A percentile compares a stretch with the other conserved stretches of the same genome.
These are phyloP conservation scores for Gisinianus flammeolus DNA, from an alignment of 2,888 invertebrate genomes.

Conservation along the genomic window DNA sequence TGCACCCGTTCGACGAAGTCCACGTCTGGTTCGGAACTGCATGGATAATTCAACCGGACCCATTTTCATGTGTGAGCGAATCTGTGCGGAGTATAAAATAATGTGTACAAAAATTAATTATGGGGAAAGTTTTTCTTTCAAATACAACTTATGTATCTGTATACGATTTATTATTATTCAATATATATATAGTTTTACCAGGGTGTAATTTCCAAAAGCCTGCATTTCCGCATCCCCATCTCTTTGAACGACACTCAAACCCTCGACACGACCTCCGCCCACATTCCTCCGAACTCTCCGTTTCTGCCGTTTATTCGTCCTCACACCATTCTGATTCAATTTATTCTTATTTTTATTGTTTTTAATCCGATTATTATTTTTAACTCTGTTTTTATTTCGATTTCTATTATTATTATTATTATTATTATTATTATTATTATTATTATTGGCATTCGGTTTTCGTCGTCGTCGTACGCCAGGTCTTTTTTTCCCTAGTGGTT, in stretches of 20 bases:
- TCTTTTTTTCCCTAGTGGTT: background rate
- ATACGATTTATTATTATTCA: no score
- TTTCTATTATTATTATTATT: constrained; percentile 12
- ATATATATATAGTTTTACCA: constrained; percentile 44
- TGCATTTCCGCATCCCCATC: constrained; percentile 59
- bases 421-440: constrained; percentile 21
- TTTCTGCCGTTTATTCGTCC: constrained; percentile 9
- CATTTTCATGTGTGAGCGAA: constrained; percentile 57
- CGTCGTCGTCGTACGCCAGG: background rate
- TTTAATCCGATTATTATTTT: background rate
- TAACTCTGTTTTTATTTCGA: background rate
- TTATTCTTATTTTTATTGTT: constrained; percentile 35
- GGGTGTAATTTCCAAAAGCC: constrained; percentile 57
- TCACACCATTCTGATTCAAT: constrained; percentile 25
- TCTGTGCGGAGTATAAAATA: constrained; percentile 46
- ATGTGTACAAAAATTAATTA: background rate
- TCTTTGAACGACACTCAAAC: constrained; percentile 48
- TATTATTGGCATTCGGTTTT: background rate
- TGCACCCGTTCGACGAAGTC: constrained; percentile 52
- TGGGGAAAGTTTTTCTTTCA: no score
- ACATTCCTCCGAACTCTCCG: constrained; percentile 47
- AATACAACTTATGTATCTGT: no score
- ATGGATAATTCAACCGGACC: constrained; percentile 55
- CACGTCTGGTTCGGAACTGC: constrained; percentile 56
- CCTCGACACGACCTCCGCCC: constrained; percentile 56